Evolutionary conservation across 2,113 vertebrate genomes (phyloP), one percentile per base, ranked within the genome.

Genomic region (Carlito syrichta): DNA sequence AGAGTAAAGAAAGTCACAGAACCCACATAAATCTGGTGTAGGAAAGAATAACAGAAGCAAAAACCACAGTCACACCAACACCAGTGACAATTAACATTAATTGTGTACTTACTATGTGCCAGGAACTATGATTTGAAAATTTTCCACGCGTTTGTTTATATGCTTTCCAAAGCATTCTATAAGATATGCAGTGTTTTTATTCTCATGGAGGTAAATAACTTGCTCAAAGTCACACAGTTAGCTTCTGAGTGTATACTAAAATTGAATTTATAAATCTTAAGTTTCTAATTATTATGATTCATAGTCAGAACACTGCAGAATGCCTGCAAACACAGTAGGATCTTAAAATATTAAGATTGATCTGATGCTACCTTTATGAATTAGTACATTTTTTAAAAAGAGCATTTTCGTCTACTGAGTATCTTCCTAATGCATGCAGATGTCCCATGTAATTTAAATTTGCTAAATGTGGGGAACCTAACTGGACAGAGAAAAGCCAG

Each of bases 321-420:
- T 93, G 5, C 30, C 83, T 85, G 69, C 85, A 96, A n/a, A 89
- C 38, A 84, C 82, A 95, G 19, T 76, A 86, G 45, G 22, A 8
- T 45, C 22, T 94, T 95, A 69, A 86, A 74, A 83, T 73, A 43
- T 83, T 73, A 86, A 58, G n/a, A 27, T 73, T 68, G 22, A 96
- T 93, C 93, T 88, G 88, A 79, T 82, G 17, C 35, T 90, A 54
- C 40, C 56, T 77, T 82, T 82, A 86, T 89, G 38, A 89, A 93
- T 76, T 77, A 86, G 25, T 48, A 62, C 48, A 68, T 54, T 87
- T n/a, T n/a, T n/a, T n/a, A n/a, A 54, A 79, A 88, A 91, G 12
- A 92, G 40, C 4, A 84, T 73, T 69, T 90, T 86, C 78, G 7
- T 60, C 25, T 87, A 58, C 50, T 89, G 38, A 60, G 30, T 86